Evolutionary conservation across 1,140 invertebrate species (phyloP).

Genomic region (Pseudachorutes palmiensis): DNA sequence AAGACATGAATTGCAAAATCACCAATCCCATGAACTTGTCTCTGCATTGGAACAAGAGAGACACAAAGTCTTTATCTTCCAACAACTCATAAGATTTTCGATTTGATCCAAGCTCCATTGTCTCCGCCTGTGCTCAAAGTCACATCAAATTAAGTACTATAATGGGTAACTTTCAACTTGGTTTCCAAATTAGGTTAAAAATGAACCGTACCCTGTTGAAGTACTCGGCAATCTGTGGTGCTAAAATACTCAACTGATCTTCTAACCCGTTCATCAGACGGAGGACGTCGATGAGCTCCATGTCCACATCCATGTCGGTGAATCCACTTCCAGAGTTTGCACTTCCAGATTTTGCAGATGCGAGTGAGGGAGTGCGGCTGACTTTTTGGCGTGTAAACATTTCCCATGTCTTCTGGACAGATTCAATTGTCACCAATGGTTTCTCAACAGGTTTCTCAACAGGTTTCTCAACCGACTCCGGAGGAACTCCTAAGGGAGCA

Average conservation of each 20-base stretch:
- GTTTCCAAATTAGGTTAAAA: neutral
- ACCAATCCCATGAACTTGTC: constrained; percentile 32
- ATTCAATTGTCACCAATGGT: neutral
- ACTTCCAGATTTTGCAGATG: neutral
- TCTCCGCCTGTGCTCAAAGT: constrained; percentile 14
- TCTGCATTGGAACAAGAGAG: constrained; percentile 23
- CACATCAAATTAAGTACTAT: too few species aligned
- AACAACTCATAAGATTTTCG: constrained; percentile 9
- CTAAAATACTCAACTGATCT: constrained; percentile 23
- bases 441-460: too few species aligned
- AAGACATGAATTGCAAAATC: constrained; percentile 9
- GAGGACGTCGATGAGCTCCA: constrained; percentile 13
- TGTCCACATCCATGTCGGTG: neutral
- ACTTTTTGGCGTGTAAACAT: neutral
- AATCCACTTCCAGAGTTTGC: neutral
- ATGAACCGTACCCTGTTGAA: constrained; percentile 13
- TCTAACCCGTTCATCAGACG: constrained; percentile 6
- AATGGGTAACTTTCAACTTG: neutral
- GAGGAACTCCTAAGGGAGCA: neutral
- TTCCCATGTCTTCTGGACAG: neutral
- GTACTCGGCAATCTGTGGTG: constrained; percentile 19
- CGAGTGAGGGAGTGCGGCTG: too few species aligned
- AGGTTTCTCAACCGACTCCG: neutral
- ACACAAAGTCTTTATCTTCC: constrained; percentile 20
- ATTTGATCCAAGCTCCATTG: constrained; percentile 12